Conservation (phyloP, 2,113 vertebrate species). For the Balaeniceps rex region DNA sequence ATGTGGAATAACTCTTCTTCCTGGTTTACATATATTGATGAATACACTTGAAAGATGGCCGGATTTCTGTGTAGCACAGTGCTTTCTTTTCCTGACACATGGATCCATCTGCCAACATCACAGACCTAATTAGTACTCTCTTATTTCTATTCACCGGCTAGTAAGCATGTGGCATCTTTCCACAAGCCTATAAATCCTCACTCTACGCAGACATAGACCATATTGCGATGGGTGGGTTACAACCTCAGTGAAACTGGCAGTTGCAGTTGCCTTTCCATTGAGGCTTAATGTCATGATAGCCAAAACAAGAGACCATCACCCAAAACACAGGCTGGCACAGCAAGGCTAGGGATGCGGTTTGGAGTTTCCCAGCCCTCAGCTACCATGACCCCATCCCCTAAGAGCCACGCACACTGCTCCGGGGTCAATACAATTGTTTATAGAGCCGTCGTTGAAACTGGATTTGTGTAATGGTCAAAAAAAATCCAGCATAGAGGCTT, state of each 20-base stretch:
- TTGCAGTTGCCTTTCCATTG: not conserved
- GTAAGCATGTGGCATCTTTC: slow-evolving; percentile 36
- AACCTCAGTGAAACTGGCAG: not conserved
- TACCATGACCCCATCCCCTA: not conserved
- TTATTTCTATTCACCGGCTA: not conserved
- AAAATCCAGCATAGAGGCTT: not conserved
- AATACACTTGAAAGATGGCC: not conserved
- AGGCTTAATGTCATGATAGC: slow-evolving; percentile 9
- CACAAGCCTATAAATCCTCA: slow-evolving; percentile 10
- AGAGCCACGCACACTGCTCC: not conserved
- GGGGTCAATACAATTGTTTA: not conserved
- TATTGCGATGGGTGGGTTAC: not conserved
- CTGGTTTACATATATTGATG: not conserved
- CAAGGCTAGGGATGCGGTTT: fast-evolving
- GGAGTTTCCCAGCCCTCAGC: not conserved
- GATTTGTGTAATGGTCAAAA: not conserved
- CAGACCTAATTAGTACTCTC: slow-evolving; percentile 34
- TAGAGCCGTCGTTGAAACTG: not conserved
- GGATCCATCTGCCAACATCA: slow-evolving; percentile 28
- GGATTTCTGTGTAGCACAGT: not conserved
- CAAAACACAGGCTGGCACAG: slow-evolving; percentile 29
- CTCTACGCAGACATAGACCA: not conserved
- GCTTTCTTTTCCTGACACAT: slow-evolving; percentile 20
- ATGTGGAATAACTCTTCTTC: slow-evolving; percentile 3
- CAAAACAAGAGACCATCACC: slow-evolving; percentile 34